phyloP scores from a whole-genome alignment of 2,888 invertebrate species.

The Dryobota labecula region DNA sequence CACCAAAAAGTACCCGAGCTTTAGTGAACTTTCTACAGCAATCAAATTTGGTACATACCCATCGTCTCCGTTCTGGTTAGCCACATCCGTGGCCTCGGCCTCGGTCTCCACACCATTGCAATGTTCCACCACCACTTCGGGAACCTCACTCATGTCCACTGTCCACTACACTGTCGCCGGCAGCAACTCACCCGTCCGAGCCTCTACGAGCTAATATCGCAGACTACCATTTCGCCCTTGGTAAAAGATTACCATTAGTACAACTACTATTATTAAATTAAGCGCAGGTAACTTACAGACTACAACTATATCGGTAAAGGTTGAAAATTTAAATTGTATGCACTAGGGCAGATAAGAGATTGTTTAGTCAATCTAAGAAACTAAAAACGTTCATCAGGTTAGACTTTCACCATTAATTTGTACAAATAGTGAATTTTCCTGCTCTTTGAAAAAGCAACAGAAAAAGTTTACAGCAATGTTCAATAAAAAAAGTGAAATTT shows the following conservation, averaged over 20 bases:
- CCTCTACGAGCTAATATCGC: constrained; percentile 77
- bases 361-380: background rate
- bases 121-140: constrained; percentile 83
- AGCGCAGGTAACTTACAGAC: constrained; percentile 86
- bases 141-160: constrained; percentile 82
- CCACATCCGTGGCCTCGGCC: constrained; percentile 69
- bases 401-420: background rate
- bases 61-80: constrained; percentile 79
- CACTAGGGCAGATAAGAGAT: background rate
- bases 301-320: constrained; percentile 64
- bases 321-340: constrained; percentile 29
- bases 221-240: constrained; percentile 88
- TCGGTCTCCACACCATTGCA: constrained; percentile 85
- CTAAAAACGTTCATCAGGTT: background rate
- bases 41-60: constrained; percentile 74
- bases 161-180: constrained; percentile 67
- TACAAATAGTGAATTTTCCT: background rate
- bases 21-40: constrained; percentile 37
- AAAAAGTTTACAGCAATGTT: background rate
- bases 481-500: background rate
- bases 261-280: constrained; percentile 89
- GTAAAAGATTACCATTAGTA: constrained; percentile 88
- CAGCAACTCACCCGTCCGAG: constrained; percentile 77
- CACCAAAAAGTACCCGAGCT: constrained; percentile 39
- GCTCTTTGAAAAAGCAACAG: background rate